phyloP scores from a whole-genome alignment of 2,113 vertebrate genomes.

The Hippocampus guttulatus region DNA sequence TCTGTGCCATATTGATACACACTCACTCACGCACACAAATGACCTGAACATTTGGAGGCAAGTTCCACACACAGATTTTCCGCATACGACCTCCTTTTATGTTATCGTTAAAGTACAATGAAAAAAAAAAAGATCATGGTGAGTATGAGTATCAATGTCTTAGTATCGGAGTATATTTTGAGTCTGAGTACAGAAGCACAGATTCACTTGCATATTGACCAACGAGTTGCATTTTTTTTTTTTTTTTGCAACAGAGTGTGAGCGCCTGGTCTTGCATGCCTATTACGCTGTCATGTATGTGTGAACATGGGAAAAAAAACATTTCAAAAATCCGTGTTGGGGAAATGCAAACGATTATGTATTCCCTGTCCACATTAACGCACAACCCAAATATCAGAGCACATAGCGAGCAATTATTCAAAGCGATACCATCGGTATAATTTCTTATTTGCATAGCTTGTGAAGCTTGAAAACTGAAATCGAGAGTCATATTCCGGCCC shows the following conservation, averaged over 20 bases:
- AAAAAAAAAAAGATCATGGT: neutral
- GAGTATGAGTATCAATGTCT: too few species aligned
- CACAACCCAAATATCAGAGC: slow-evolving; percentile 7
- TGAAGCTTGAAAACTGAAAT: slow-evolving; percentile 11
- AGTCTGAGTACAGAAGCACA: too few species aligned
- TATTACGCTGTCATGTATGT: neutral
- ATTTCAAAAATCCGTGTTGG: neutral
- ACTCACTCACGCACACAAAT: slow-evolving; percentile 3
- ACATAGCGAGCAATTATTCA: slow-evolving; percentile 3
- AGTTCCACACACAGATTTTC: slow-evolving; percentile 20
- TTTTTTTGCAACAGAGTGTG: too few species aligned
- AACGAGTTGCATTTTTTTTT: too few species aligned
- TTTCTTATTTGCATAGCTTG: slow-evolving; percentile 4
- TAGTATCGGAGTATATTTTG: too few species aligned
- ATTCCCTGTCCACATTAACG: slow-evolving; percentile 6
- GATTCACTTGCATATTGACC: too few species aligned
- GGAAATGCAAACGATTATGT: slow-evolving; percentile 11
- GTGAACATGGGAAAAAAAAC: neutral
- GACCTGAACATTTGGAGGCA: slow-evolving; percentile 5
- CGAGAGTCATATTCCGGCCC: slow-evolving; percentile 9
- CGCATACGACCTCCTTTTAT: slow-evolving; percentile 11
- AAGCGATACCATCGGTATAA: slow-evolving; percentile 7
- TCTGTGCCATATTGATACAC: slow-evolving; percentile 46
- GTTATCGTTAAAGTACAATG: neutral
- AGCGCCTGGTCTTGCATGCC: neutral